Conservation (phyloP, 2,797 vertebrate genomes). For the Darevskia nairensis region DNA sequence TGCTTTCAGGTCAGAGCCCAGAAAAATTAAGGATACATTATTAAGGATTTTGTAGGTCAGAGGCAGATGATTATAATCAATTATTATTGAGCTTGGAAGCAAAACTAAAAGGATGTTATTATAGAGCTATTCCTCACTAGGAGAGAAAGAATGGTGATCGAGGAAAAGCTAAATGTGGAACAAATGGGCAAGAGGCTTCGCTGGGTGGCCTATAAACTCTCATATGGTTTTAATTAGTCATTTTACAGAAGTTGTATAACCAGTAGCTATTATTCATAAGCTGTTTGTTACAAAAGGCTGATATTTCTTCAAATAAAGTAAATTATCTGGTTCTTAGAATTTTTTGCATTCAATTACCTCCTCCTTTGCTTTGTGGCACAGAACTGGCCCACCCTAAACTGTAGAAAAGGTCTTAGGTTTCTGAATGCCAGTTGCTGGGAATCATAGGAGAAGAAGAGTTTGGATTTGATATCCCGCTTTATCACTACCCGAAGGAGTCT, state of each 20-base stretch:
- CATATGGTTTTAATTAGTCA: slow-evolving; percentile 19
- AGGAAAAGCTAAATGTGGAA: slow-evolving; percentile 31
- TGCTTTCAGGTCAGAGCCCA: not conserved
- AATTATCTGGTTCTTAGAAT: not conserved
- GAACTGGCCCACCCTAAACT: no score
- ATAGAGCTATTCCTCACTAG: slow-evolving; percentile 4
- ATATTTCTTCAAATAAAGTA: not conserved
- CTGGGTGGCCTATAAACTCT: not conserved
- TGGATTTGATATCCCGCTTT: no score
- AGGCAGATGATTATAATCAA: slow-evolving; percentile 10
- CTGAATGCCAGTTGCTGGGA: no score
- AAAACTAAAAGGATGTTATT: slow-evolving; percentile 5
- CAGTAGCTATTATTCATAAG: not conserved
- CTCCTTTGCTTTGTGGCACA: no score
- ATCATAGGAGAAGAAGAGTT: no score
- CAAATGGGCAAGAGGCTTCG: not conserved
- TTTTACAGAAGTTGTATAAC: not conserved
- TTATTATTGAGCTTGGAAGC: slow-evolving; percentile 18
- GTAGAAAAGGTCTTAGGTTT: no score
- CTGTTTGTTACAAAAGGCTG: not conserved
- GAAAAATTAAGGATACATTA: slow-evolving; percentile 29
- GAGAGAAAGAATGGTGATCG: not conserved
- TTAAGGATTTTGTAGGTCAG: slow-evolving; percentile 20
- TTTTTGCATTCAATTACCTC: not conserved
- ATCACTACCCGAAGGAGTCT: no score